Conservation (phyloP, 2,797 vertebrate genomes). For the Tympanoctomys barrerae region DNA sequence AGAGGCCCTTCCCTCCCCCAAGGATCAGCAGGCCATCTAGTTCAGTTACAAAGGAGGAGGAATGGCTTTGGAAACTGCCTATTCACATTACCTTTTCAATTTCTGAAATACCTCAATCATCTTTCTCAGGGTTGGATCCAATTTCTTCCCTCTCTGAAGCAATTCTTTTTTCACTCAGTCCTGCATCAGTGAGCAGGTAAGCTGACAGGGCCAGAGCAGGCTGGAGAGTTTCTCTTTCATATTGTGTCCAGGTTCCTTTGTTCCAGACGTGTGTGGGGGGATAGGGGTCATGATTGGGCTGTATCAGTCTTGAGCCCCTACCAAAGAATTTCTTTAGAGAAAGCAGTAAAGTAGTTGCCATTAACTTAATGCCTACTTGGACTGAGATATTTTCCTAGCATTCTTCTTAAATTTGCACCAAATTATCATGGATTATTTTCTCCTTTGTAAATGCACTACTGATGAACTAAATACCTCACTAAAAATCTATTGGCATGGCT, state of each 20-base stretch:
- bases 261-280: rapidly evolving
- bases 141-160: conserved; percentile 7
- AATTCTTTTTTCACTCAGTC: conserved; percentile 45
- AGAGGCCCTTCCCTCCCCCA: neutral
- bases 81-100: conserved; percentile 55
- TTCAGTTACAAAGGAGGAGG: conserved; percentile 51
- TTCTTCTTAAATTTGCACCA: neutral
- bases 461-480: neutral
- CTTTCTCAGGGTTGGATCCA: conserved; percentile 57
- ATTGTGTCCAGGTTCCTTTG: neutral
- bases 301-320: neutral
- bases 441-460: neutral
- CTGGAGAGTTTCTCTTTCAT: neutral
- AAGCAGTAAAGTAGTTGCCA: neutral
- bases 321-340: neutral
- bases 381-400: neutral
- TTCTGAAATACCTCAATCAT: conserved; percentile 64
- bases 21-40: neutral
- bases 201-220: neutral
- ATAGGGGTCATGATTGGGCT: neutral
- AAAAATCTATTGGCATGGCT: neutral
- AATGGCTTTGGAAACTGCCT: conserved; percentile 57
- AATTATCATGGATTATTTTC: neutral
- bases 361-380: neutral
- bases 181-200: conserved; percentile 2